These are phyloP conservation scores for Ammodramus savannarum DNA, from an alignment of 2,113 vertebrate genomes.

Conservation along the genomic window DNA sequence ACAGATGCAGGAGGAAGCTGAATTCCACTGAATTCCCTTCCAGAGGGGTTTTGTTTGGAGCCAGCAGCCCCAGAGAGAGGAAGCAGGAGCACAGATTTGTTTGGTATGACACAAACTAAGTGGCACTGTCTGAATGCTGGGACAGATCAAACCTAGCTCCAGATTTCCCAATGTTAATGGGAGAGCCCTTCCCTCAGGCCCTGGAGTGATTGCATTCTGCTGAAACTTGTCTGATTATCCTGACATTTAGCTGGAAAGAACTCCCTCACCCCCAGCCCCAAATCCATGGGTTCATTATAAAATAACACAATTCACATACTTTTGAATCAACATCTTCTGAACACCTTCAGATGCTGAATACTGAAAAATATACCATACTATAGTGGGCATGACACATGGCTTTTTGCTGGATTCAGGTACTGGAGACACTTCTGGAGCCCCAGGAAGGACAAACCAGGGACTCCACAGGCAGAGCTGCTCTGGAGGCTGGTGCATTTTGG, in stretches of 20 bases:
- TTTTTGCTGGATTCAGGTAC: slow-evolving; percentile 25
- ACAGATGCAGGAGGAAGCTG: background rate
- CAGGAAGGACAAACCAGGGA: background rate
- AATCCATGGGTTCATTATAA: slow-evolving; percentile 36
- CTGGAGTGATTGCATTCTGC: slow-evolving; percentile 8
- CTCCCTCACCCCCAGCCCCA: background rate
- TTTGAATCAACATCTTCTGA: slow-evolving; percentile 67
- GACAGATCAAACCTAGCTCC: background rate
- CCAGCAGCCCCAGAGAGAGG: background rate
- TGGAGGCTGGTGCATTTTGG: background rate
- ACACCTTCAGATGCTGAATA: slow-evolving; percentile 72
- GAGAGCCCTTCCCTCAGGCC: background rate
- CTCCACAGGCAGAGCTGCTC: background rate
- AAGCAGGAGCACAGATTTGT: background rate
- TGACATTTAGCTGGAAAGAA: slow-evolving; percentile 6
- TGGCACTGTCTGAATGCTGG: background rate
- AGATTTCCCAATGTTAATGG: background rate
- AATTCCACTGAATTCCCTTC: background rate
- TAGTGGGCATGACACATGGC: slow-evolving; percentile 47
- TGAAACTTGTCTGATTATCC: slow-evolving; percentile 18
- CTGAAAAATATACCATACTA: slow-evolving; percentile 49
- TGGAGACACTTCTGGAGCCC: background rate
- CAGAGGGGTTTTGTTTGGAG: background rate
- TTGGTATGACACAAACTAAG: background rate
- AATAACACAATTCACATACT: slow-evolving; percentile 67